These are phyloP conservation scores for Aethina tumida DNA, from an alignment of 1,140 invertebrate species.

Conservation along the genomic window DNA sequence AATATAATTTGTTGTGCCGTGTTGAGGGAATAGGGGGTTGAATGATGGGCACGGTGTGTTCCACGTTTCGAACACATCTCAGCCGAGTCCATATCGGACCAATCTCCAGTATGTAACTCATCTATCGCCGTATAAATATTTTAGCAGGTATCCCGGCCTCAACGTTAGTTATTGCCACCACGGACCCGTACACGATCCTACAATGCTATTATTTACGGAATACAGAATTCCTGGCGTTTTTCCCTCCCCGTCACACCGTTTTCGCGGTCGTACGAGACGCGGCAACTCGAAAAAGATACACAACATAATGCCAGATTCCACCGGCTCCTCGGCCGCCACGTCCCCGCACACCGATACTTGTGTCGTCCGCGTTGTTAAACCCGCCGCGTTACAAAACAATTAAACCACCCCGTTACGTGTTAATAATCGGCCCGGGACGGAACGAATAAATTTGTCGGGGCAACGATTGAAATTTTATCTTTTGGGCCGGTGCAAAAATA, in stretches of 20 bases:
- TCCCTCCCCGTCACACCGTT: conserved; percentile 4
- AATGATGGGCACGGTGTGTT: too few relatives aligned
- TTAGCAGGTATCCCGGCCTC: conserved; percentile 10
- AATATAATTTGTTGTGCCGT: too few relatives aligned
- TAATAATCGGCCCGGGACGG: too few relatives aligned
- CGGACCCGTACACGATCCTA: conserved; percentile 18
- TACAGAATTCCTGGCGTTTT: conserved; percentile 22
- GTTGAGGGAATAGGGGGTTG: too few relatives aligned
- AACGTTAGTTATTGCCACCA: conserved; percentile 18
- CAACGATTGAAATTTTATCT: too few relatives aligned
- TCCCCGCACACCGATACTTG: not conserved
- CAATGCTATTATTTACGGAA: conserved; percentile 25
- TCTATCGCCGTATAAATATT: conserved; percentile 15
- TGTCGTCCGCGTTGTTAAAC: too few relatives aligned
- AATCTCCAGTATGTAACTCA: conserved; percentile 15
- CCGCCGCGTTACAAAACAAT: too few relatives aligned
- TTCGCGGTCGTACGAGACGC: conserved; percentile 1
- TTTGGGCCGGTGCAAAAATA: too few relatives aligned
- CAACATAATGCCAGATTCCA: not conserved
- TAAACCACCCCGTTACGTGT: too few relatives aligned
- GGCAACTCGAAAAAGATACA: not conserved
- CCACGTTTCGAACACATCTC: conserved; percentile 1
- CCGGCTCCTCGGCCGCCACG: not conserved
- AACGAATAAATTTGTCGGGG: too few relatives aligned
- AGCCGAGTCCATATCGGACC: conserved; percentile 5